These are phyloP conservation scores for Muscicapa striata DNA, from an alignment of 2,797 vertebrate genomes.

Conservation along the genomic window DNA sequence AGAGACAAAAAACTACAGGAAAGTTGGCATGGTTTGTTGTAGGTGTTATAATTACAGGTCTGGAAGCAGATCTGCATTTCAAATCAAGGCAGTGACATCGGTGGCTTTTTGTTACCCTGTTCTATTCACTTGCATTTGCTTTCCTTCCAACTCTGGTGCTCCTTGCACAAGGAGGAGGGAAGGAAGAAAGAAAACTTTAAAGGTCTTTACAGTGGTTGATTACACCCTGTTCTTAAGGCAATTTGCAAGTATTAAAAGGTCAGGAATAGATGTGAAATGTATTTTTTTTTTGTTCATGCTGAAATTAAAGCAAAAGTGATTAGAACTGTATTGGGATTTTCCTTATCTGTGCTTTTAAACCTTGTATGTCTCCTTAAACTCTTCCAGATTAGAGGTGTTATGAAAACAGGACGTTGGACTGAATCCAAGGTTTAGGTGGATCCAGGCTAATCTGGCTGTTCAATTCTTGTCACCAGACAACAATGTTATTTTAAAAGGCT, in stretches of 20 bases:
- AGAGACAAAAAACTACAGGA: background rate
- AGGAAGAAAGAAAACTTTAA: background rate
- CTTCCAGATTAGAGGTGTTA: conserved; percentile 52
- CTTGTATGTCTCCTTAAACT: conserved; percentile 32
- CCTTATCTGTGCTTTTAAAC: conserved; percentile 13
- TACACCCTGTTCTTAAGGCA: background rate
- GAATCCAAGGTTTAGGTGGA: conserved; percentile 52
- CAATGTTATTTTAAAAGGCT: conserved; percentile 53
- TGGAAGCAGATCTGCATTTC: background rate
- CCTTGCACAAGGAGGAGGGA: background rate
- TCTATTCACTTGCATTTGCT: background rate
- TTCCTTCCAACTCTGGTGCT: background rate
- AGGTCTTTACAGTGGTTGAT: background rate
- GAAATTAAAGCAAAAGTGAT: conserved; percentile 22
- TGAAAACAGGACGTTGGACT: conserved; percentile 57
- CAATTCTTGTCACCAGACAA: conserved; percentile 21
- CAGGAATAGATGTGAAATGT: background rate
- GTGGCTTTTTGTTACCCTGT: background rate
- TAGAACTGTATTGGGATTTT: background rate
- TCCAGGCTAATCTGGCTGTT: conserved; percentile 59
- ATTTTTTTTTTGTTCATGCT: background rate
- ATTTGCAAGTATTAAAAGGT: background rate
- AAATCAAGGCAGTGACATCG: background rate
- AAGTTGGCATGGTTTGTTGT: background rate
- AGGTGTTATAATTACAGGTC: background rate